Base-by-base conservation (phyloP, 2,888 invertebrate species). In the Ceratothoa steindachneri region DNA sequence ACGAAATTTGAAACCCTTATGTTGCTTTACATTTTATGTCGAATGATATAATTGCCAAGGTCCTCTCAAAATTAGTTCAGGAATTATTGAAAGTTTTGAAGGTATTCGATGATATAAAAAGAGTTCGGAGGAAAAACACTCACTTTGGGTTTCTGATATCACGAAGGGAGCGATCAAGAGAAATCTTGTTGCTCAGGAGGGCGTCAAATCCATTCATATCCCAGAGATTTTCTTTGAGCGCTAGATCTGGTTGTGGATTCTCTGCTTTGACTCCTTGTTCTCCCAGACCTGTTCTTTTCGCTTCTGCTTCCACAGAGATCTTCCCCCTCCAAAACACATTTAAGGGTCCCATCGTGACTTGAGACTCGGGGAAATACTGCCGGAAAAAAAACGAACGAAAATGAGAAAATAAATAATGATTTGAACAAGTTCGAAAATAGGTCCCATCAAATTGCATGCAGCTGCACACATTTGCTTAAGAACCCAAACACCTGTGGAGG, bases 181-280 rank as follows among this genome's bases (percentile, higher is more conserved):
- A 89, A 80, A 98, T 96, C 82, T 88, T 88, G 85, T 98, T 97
- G 83, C 96, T 96, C 15, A 93, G 87, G 0, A 92, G 90, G 0
- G 92, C 97, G 84, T 97, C 96, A 84, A 97, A 98, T 0, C 97
- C 97, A 84, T 98, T 97, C 15, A 90, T 90, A 82, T 90, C 87
- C 83, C 92, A 97, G 28, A 95, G 83, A 60, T 87, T 84, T 60
- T 90, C 87, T 82, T 93, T 92, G 60, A 88, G 81, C 0, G 85
- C 84, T 73, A 85, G 84, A 9, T 88, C 87, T 3, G 89, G 88
- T 15, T 87, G 29, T 0, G 67, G 83, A 0, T 77, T 69, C 19
- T 60, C 24, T 55, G 72, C 73, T 0, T 72, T 22, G 1, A n/a
- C 3, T 4, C 80, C 80, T 15, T 77, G 78, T 55, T 80, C 80